A percentile compares a stretch with the other conserved stretches of the same genome.
phyloP scores from a whole-genome alignment of 2,113 vertebrate species.

The Trichechus manatus region DNA sequence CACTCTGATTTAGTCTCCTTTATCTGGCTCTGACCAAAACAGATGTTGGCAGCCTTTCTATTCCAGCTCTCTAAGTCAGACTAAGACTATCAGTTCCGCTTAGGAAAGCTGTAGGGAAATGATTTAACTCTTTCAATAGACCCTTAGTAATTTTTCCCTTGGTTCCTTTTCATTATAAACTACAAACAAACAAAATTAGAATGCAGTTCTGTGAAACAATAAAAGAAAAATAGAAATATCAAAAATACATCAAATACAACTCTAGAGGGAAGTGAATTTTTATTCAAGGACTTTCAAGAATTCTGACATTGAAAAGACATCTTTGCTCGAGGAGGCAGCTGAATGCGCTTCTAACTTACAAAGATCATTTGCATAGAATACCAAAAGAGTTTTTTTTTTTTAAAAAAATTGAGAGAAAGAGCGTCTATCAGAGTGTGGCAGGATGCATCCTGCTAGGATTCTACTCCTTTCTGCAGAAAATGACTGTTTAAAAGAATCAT shows the following conservation, averaged over 20 bases:
- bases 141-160: conserved; percentile 58
- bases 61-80: conserved; percentile 88
- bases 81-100: conserved; percentile 90
- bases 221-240: conserved; percentile 77
- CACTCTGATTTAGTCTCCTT: conserved; percentile 89
- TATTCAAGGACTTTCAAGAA: conserved; percentile 44
- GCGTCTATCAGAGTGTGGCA: conserved; percentile 21
- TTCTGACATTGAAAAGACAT: conserved; percentile 57
- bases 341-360: conserved; percentile 70
- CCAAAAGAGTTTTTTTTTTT: conserved; percentile 32
- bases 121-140: conserved; percentile 86
- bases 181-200: conserved; percentile 70
- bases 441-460: conserved; percentile 14
- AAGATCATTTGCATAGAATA: conserved; percentile 78
- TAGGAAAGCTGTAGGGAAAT: conserved; percentile 86
- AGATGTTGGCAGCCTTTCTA: conserved; percentile 91
- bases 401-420: conserved; percentile 12
- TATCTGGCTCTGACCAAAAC: conserved; percentile 91
- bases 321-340: conserved; percentile 68
- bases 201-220: conserved; percentile 55
- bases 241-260: conserved; percentile 75
- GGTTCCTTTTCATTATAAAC: conserved; percentile 71
- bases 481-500: conserved; percentile 38
- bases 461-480: conserved; percentile 53
- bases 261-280: conserved; percentile 73